Conservation (phyloP, 2,888 invertebrate species). For the Chaitophorus viminalis region DNA sequence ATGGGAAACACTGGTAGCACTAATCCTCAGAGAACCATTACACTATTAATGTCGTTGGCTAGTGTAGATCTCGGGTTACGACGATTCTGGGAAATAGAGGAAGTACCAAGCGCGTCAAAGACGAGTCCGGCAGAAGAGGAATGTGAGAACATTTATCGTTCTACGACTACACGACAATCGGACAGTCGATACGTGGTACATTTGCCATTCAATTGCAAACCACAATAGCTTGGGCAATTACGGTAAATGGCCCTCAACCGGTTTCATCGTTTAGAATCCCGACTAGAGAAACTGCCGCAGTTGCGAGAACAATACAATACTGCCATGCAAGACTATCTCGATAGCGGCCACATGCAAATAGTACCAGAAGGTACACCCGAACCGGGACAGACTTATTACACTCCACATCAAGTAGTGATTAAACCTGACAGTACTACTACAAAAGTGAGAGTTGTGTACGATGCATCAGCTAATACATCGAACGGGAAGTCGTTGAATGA, state of each 20-base stretch:
- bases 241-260: neutral
- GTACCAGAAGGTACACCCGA: neutral
- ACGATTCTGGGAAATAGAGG: constrained; percentile 19
- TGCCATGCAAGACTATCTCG: constrained; percentile 17
- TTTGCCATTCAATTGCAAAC: neutral
- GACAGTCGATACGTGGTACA: constrained; percentile 1
- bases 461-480: neutral
- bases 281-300: neutral
- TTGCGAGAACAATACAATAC: neutral
- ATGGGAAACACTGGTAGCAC: neutral
- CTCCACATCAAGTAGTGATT: constrained; percentile 42
- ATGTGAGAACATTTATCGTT: neutral
- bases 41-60: neutral
- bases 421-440: constrained; percentile 14
- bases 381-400: neutral
- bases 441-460: constrained; percentile 28
- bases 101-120: neutral
- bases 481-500: constrained; percentile 45
- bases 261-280: neutral
- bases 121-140: neutral
- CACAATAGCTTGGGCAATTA: neutral
- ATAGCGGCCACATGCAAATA: neutral
- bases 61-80: neutral
- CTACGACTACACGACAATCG: neutral
- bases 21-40: neutral